These are phyloP conservation scores for Octopus bimaculoides DNA, from an alignment of 1,140 invertebrate species.

Conservation along the genomic window DNA sequence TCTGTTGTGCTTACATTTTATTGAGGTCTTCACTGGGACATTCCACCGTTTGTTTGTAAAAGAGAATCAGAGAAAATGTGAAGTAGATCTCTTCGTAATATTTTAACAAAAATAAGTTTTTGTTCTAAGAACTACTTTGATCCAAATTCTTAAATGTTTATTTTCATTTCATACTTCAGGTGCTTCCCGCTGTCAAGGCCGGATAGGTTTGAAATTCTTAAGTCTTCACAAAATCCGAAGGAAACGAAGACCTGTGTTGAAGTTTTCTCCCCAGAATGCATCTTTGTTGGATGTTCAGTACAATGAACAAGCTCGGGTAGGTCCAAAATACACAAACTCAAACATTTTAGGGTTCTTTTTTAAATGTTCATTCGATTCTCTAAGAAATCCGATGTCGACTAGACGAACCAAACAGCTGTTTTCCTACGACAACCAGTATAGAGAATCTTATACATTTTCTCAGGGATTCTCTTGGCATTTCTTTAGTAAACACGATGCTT, in stretches of 20 bases:
- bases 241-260: constrained; percentile 13
- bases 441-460: background rate
- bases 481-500: background rate
- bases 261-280: constrained; percentile 14
- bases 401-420: background rate
- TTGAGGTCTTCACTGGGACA: background rate
- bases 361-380: background rate
- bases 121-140: background rate
- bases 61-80: background rate
- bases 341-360: background rate
- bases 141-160: background rate
- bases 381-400: background rate
- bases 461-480: background rate
- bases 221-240: constrained; percentile 23
- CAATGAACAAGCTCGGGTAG: constrained; percentile 21
- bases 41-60: background rate
- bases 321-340: background rate
- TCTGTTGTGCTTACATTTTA: background rate
- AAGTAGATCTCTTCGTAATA: background rate
- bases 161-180: background rate
- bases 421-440: background rate
- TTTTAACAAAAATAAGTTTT: background rate
- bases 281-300: constrained; percentile 22
- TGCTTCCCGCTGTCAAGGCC: background rate
- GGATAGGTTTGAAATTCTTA: constrained; percentile 14